Percentiles rank a stretch among this genome's conserved stretches.
Conservation (phyloP, 2,888 invertebrate species). For the Dendrolimus pini region DNA sequence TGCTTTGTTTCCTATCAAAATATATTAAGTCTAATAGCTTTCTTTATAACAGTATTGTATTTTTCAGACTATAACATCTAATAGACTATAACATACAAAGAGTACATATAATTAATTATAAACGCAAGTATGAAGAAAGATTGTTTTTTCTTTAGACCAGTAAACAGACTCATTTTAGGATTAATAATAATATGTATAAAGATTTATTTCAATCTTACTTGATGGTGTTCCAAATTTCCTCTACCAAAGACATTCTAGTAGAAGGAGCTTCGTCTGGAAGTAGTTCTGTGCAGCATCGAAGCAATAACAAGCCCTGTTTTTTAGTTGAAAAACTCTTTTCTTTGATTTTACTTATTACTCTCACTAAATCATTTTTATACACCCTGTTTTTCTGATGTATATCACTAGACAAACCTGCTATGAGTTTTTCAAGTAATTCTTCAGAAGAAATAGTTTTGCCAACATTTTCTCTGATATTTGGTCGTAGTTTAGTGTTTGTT, state of each 20-base stretch:
- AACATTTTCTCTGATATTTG: background rate
- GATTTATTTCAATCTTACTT: constrained; percentile 33
- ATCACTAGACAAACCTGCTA: constrained; percentile 51
- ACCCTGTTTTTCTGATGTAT: constrained; percentile 61
- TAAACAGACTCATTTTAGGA: no score
- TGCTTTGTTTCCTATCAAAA: no score
- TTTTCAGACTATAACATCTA: no score
- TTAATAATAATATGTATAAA: no score
- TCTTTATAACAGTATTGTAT: no score
- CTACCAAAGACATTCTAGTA: constrained; percentile 63
- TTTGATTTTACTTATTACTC: constrained; percentile 48
- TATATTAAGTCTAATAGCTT: no score
- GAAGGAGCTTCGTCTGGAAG: constrained; percentile 66
- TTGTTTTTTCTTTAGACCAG: no score
- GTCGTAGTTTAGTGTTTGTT: background rate
- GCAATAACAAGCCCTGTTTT: constrained; percentile 62
- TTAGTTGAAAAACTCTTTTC: constrained; percentile 54
- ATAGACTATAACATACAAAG: background rate
- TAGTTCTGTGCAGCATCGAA: constrained; percentile 75
- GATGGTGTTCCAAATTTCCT: constrained; percentile 73
- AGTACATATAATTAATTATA: constrained; percentile 7
- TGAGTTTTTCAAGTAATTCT: constrained; percentile 54
- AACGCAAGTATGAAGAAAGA: no score
- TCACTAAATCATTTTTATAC: constrained; percentile 59
- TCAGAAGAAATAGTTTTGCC: constrained; percentile 21